These are phyloP conservation scores for Myotis lucifugus DNA, from an alignment of 2,113 vertebrate species.

Conservation along the genomic window DNA sequence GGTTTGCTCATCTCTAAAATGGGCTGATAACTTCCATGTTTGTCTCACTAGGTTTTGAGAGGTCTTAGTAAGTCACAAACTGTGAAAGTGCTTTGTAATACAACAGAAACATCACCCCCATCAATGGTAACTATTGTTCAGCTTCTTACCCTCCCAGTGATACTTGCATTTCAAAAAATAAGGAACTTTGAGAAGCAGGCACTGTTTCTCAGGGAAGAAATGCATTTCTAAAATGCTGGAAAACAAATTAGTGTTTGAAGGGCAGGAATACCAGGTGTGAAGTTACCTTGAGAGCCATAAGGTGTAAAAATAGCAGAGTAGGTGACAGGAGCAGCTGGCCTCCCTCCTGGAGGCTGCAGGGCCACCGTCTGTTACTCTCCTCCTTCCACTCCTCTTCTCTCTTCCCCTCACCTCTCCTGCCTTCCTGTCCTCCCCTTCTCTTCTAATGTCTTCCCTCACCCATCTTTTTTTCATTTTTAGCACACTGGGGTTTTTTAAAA, in stretches of 20 bases:
- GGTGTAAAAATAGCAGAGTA: constrained; percentile 56
- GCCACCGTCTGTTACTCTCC: constrained; percentile 58
- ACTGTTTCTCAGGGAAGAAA: background rate
- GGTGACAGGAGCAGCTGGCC: constrained; percentile 63
- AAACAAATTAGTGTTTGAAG: constrained; percentile 61
- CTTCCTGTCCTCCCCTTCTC: background rate
- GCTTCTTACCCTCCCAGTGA: background rate
- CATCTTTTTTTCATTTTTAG: background rate
- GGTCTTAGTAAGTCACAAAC: background rate
- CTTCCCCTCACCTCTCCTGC: background rate
- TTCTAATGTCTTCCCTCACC: background rate
- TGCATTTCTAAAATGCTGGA: constrained; percentile 38
- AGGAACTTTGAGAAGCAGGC: background rate
- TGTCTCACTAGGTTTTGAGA: background rate
- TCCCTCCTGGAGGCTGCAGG: constrained; percentile 44
- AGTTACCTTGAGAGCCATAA: constrained; percentile 14
- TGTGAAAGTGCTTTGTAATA: background rate
- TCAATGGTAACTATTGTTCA: background rate
- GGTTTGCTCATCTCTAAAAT: background rate
- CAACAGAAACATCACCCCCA: background rate
- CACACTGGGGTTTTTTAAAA: background rate
- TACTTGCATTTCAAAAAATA: background rate
- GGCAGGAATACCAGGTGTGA: constrained; percentile 60
- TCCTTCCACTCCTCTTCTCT: background rate
- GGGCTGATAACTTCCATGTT: background rate